A percentile compares a stretch with the other conserved stretches of the same genome.
Conservation (phyloP, 1,140 invertebrate genomes). For the Drosophila pruinosa region DNA sequence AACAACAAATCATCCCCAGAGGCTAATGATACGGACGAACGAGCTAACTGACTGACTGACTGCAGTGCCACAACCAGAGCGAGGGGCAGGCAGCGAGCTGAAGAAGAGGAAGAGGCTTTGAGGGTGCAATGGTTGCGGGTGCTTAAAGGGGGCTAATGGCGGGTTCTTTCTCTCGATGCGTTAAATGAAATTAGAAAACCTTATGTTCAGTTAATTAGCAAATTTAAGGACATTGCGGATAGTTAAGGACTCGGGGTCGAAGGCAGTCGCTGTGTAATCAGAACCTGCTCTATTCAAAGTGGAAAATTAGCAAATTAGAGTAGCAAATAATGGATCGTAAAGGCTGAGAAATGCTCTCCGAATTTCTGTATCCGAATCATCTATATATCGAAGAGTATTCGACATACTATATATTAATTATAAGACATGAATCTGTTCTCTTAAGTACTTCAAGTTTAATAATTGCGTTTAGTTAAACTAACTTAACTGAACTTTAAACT, state of each 20-base stretch:
- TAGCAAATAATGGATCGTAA: not conserved
- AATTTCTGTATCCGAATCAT: too few relatives aligned
- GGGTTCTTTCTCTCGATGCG: conserved; percentile 34
- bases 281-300: not conserved
- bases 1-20: conserved; percentile 81
- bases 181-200: conserved; percentile 82
- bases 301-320: not conserved
- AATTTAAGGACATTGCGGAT: conserved; percentile 54
- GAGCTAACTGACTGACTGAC: conserved; percentile 45
- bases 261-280: not conserved
- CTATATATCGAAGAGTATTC: too few relatives aligned
- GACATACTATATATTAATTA: too few relatives aligned
- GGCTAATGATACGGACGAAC: conserved; percentile 78
- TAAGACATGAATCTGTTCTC: too few relatives aligned
- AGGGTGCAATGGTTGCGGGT: conserved; percentile 24
- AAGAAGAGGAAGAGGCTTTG: not conserved
- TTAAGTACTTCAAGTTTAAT: too few relatives aligned
- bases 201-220: conserved; percentile 78
- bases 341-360: too few relatives aligned
- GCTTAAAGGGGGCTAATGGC: conserved; percentile 9
- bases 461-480: too few relatives aligned
- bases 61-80: not conserved
- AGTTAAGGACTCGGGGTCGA: not conserved
- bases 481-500: too few relatives aligned
- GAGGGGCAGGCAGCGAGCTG: not conserved